phyloP scores from a whole-genome alignment of 2,797 vertebrate genomes.

The Leptoclinus maculatus region DNA sequence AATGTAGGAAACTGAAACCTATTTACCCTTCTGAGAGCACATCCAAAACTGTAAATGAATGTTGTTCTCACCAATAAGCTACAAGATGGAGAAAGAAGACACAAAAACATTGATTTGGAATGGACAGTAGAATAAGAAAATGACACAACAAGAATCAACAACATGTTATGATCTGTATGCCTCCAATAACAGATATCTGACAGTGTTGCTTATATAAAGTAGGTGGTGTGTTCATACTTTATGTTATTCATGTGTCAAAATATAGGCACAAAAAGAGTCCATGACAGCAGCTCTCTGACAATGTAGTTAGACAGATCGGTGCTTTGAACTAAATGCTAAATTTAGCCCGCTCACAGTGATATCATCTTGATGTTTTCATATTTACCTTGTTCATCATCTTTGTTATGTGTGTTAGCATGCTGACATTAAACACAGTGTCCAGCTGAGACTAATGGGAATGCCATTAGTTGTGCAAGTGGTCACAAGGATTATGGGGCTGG shows the following conservation, averaged over 20 bases:
- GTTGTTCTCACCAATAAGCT: slow-evolving; percentile 1
- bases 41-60: slow-evolving; percentile 17
- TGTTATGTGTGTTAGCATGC: neutral
- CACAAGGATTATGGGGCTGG: neutral
- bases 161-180: neutral
- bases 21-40: slow-evolving; percentile 24
- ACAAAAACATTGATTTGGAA: slow-evolving; percentile 29
- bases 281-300: neutral
- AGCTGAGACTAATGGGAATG: neutral
- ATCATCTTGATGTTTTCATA: neutral
- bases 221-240: neutral
- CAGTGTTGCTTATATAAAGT: neutral
- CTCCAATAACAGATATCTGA: neutral
- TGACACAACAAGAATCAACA: slow-evolving; percentile 25
- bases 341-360: neutral
- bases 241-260: neutral
- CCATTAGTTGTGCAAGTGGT: neutral
- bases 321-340: slow-evolving; percentile 11
- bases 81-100: neutral
- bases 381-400: neutral
- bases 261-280: neutral
- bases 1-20: slow-evolving; percentile 33
- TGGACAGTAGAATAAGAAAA: neutral
- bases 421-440: neutral
- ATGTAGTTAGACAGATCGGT: neutral